Percentiles rank a stretch among this genome's conserved stretches.
Conservation (phyloP, 2,113 vertebrate species). For the Hydrochoerus hydrochaeris region DNA sequence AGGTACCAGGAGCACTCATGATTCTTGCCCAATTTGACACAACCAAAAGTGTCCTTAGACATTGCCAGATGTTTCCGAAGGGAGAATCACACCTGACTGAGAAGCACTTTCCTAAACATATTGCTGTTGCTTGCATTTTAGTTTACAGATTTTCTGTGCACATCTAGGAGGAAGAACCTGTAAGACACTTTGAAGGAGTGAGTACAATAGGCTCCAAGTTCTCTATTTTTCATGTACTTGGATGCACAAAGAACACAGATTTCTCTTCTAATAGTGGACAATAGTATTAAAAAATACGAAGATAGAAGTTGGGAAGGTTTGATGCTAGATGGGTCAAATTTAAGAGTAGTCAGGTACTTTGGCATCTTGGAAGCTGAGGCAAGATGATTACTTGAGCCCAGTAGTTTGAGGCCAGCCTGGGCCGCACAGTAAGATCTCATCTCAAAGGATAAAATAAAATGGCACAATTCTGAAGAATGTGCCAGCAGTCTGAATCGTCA, state of each 20-base stretch:
- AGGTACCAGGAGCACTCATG: neutral
- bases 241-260: neutral
- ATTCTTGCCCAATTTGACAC: neutral
- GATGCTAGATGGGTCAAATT: neutral
- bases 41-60: neutral
- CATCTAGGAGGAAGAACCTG: neutral
- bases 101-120: neutral
- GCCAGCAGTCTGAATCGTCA: neutral
- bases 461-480: slow-evolving; percentile 23
- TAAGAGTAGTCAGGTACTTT: neutral
- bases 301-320: slow-evolving; percentile 5
- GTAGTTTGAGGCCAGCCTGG: neutral
- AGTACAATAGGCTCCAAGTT: neutral
- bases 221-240: neutral
- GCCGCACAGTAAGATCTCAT: neutral
- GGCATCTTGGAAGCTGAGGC: neutral
- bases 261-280: neutral
- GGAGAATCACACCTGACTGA: neutral
- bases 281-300: neutral
- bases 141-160: neutral
- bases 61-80: neutral
- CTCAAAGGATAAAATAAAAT: neutral
- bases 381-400: neutral
- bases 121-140: neutral
- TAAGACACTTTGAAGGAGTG: neutral